These are phyloP conservation scores for Planiliza haematocheilus DNA, from an alignment of 2,113 vertebrate species.

Conservation along the genomic window DNA sequence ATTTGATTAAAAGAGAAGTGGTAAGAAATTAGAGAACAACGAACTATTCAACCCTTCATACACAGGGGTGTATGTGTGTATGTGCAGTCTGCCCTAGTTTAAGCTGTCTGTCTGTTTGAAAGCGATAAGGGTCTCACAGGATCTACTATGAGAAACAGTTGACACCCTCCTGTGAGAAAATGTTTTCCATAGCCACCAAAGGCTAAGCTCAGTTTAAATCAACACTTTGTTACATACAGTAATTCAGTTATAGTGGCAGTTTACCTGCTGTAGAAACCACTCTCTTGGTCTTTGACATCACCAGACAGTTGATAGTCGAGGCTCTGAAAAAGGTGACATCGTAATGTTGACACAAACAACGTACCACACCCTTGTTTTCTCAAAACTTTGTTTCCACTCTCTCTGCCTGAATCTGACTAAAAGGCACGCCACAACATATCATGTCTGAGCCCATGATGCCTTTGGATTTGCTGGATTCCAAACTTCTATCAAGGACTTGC, in stretches of 20 bases:
- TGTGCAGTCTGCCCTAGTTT: constrained; percentile 43
- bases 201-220: constrained; percentile 13
- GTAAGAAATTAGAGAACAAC: not conserved
- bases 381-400: not conserved
- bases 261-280: too few species aligned
- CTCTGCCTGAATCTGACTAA: not conserved
- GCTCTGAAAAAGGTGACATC: not conserved
- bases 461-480: not conserved
- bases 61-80: constrained; percentile 5
- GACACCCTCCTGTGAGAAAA: constrained; percentile 19
- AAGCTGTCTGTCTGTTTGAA: constrained; percentile 51
- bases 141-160: constrained; percentile 36
- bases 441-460: not conserved
- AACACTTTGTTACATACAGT: not conserved
- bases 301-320: not conserved
- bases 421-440: not conserved
- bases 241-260: too few species aligned
- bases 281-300: not conserved
- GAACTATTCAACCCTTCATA: constrained; percentile 21
- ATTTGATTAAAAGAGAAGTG: constrained; percentile 19
- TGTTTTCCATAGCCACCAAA: constrained; percentile 26
- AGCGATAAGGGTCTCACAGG: constrained; percentile 50
- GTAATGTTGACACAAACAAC: too few species aligned
- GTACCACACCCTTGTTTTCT: not conserved
- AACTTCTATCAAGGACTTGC: not conserved